Evolutionary conservation across 2,113 vertebrate genomes (phyloP), one percentile per base, ranked within the genome.

Genomic region (Heterotilapia buettikoferi): DNA sequence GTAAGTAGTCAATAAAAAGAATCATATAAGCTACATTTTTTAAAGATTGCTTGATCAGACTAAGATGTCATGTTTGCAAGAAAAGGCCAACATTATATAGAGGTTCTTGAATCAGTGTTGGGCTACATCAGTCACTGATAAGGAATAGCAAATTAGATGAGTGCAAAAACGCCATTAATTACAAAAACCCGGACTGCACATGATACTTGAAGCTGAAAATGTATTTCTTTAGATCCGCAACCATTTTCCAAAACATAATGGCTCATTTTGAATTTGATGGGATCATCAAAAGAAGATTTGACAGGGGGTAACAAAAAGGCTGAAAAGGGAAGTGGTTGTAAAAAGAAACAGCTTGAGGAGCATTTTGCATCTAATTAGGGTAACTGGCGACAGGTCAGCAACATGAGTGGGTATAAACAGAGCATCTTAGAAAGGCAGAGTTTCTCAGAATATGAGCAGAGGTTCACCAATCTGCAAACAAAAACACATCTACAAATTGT

Each of bases 1-100:
- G 98, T 99, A 91, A 97, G 97, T 9, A 36, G 11, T 56, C 29
- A 36, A 1, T 43, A 5, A 21, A 8, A 47, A 10, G 6, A 61
- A 16, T 50, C 6, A 3, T 11, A 2, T 4, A 7, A 26, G 57
- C 33, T 14, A 3, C n/a, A 16, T 82, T 82, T 56, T n/a, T 10
- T 38, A 43, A 40, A 18, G 13, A 57, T 38, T 21, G n/a, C 12
- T 63, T 66, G 7, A 66, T 16, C n/a, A 45, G 13, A 29, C 11
- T 36, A n/a, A 57, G 56, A 56, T 14, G 24, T 47, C 59, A 16
- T 80, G 10, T 11, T 24, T 9, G 6, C 54, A 5, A 57, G 12
- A 45, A 87, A 61, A 45, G 1, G 33, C 9, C 26, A 57, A 38
- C 80, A n/a, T 80, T 87, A 84, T 31, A 6, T 56, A 36, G 33